Conservation (phyloP, 2,113 vertebrate species). For the Fulica atra region DNA sequence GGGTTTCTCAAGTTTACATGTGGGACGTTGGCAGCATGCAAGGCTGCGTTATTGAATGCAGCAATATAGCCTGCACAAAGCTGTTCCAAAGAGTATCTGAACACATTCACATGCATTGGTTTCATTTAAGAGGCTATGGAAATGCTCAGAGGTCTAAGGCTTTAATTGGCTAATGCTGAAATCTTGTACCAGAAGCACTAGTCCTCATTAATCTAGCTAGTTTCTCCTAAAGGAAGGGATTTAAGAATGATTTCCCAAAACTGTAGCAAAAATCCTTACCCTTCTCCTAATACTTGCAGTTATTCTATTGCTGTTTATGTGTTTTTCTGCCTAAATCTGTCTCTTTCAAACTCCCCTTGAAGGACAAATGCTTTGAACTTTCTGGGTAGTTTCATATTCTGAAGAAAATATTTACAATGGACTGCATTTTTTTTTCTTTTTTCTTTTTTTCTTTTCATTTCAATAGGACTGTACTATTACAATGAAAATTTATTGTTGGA, state of each 20-base stretch:
- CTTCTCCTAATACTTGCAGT: background rate
- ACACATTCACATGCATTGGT: background rate
- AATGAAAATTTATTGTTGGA: background rate
- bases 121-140: background rate
- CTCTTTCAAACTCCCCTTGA: background rate
- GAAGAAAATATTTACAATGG: background rate
- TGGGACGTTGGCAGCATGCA: background rate
- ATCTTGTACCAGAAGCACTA: background rate
- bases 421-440: background rate
- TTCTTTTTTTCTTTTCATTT: background rate
- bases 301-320: background rate
- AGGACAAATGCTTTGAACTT: constrained; percentile 3
- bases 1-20: background rate
- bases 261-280: background rate
- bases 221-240: background rate
- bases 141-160: background rate
- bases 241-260: background rate
- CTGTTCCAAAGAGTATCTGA: background rate
- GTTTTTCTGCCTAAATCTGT: background rate
- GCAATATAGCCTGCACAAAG: background rate
- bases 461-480: background rate
- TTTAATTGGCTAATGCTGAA: background rate
- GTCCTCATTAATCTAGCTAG: background rate
- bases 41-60: background rate
- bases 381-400: background rate